Percentiles rank a stretch among this genome's conserved stretches.
These are phyloP conservation scores for Poecilia latipinna DNA, from an alignment of 2,113 vertebrate species.

Conservation along the genomic window DNA sequence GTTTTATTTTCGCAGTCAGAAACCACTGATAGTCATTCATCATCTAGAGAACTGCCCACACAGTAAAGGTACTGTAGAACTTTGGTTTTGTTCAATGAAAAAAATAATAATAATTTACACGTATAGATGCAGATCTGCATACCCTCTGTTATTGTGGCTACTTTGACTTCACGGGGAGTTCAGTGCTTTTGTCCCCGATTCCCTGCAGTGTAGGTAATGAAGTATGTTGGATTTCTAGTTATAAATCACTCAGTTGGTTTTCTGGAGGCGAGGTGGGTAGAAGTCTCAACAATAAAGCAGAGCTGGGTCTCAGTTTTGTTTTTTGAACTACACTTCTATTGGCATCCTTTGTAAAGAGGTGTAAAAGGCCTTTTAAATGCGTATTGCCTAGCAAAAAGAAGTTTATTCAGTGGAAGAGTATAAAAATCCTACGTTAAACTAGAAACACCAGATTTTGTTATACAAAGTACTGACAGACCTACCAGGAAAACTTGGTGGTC, in stretches of 20 bases:
- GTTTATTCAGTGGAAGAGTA: too few relatives aligned
- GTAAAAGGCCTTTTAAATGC: neutral
- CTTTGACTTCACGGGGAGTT: constrained; percentile 18
- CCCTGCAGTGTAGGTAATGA: constrained; percentile 30
- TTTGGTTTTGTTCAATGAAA: constrained; percentile 3
- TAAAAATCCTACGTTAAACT: too few relatives aligned
- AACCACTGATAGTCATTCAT: constrained; percentile 90
- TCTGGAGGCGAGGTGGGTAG: neutral
- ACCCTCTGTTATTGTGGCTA: neutral
- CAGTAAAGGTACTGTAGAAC: constrained; percentile 83
- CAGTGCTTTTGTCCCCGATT: constrained; percentile 23
- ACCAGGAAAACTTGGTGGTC: too few relatives aligned
- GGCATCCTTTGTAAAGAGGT: neutral
- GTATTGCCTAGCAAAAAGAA: neutral
- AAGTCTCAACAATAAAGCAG: constrained; percentile 3
- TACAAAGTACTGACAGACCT: too few relatives aligned
- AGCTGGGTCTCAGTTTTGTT: constrained; percentile 2
- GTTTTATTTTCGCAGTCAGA: constrained; percentile 78
- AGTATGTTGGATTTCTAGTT: neutral
- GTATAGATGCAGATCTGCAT: neutral
- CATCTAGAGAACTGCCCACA: constrained; percentile 86
- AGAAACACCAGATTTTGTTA: too few relatives aligned
- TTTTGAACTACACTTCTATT: neutral
- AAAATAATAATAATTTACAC: neutral
- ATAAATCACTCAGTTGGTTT: constrained; percentile 41